Evolutionary conservation across 2,797 vertebrate genomes (phyloP).

Genomic region (Chelon auratus): DNA sequence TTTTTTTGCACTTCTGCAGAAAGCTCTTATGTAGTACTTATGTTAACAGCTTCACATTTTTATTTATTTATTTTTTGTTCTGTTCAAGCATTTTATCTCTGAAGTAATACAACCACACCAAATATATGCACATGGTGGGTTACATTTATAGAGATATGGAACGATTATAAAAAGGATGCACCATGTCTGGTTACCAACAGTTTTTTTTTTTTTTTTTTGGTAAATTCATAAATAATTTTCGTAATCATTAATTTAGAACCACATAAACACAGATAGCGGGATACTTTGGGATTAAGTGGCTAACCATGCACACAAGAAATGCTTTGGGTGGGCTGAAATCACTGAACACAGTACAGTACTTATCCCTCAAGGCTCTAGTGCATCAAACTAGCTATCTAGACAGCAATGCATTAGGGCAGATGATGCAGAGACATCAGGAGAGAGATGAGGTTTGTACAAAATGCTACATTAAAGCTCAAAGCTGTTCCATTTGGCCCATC

Average conservation of each 20-base stretch:
- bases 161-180: not conserved
- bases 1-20: not conserved
- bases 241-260: not conserved
- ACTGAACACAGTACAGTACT: not conserved
- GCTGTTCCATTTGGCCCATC: slow-evolving; percentile 23
- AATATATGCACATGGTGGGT: too few species aligned
- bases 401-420: slow-evolving; percentile 32
- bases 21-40: not conserved
- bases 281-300: not conserved
- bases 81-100: not conserved
- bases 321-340: not conserved
- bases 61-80: not conserved
- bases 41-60: not conserved
- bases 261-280: not conserved
- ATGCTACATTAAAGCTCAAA: slow-evolving; percentile 17
- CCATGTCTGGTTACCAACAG: not conserved
- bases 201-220: too few species aligned
- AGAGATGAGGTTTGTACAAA: slow-evolving; percentile 15
- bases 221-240: not conserved
- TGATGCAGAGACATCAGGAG: slow-evolving; percentile 8
- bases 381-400: slow-evolving; percentile 13
- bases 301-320: not conserved
- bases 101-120: not conserved
- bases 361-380: not conserved
- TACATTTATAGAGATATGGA: too few species aligned